Conservation (phyloP, 1,140 invertebrate species). For the Neoseiulus cucumeris region DNA sequence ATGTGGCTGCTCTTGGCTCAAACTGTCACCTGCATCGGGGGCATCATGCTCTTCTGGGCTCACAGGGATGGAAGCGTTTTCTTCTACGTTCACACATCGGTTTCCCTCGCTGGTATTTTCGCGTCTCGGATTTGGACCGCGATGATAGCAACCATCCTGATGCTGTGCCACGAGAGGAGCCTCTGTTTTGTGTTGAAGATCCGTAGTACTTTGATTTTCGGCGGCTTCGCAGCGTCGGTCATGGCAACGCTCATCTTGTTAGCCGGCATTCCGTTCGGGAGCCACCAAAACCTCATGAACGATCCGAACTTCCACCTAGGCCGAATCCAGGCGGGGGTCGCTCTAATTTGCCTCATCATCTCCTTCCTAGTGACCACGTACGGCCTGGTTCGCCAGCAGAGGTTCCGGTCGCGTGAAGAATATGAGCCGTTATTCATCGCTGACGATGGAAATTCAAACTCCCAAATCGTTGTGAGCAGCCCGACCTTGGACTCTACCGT, state of each 20-base stretch:
- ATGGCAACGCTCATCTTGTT: not conserved
- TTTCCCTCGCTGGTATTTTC: slow-evolving; percentile 50
- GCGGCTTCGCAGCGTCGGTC: not conserved
- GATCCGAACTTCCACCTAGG: slow-evolving; percentile 65
- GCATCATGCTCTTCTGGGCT: slow-evolving; percentile 42
- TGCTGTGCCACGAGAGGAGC: slow-evolving; percentile 58
- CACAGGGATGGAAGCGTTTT: slow-evolving; percentile 30
- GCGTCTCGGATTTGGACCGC: slow-evolving; percentile 60
- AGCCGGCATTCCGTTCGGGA: slow-evolving; percentile 16
- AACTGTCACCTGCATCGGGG: slow-evolving; percentile 38
- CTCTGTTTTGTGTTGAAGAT: slow-evolving; percentile 45
- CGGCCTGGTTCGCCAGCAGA: slow-evolving; percentile 50
- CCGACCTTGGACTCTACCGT: no score
- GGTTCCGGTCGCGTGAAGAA: slow-evolving; percentile 25
- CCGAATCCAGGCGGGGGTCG: slow-evolving; percentile 41
- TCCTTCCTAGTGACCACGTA: slow-evolving; percentile 43
- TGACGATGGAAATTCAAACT: not conserved
- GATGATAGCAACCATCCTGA: slow-evolving; percentile 50
- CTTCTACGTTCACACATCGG: slow-evolving; percentile 45
- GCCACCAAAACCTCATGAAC: slow-evolving; percentile 27
- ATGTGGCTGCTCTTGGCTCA: slow-evolving; percentile 55
- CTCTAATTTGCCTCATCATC: slow-evolving; percentile 40
- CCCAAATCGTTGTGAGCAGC: no score
- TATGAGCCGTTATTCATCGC: not conserved
- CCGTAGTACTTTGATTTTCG: slow-evolving; percentile 10